phyloP scores from a whole-genome alignment of 2,113 vertebrate species.

The Sinosuthora webbiana region DNA sequence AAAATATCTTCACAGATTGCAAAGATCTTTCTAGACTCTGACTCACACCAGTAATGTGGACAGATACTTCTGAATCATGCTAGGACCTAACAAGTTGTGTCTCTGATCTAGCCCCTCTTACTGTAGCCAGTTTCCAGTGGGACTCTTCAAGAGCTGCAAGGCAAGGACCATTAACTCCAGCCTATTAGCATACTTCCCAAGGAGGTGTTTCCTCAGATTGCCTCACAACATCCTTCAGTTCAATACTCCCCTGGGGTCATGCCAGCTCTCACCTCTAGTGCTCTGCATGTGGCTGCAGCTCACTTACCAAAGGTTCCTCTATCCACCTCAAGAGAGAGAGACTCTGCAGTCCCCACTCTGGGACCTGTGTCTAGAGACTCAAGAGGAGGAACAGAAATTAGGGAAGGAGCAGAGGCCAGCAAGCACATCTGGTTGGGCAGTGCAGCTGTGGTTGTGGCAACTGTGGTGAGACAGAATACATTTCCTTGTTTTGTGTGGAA shows the following conservation, averaged over 20 bases:
- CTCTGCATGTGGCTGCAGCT: fast-evolving
- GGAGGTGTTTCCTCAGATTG: neutral
- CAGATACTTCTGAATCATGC: neutral
- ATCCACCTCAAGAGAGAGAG: neutral
- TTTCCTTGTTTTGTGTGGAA: neutral
- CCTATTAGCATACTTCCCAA: neutral
- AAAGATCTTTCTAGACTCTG: neutral
- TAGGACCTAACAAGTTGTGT: neutral
- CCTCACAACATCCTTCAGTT: fast-evolving
- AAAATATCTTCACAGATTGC: neutral
- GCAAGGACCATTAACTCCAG: neutral
- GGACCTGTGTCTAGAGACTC: neutral
- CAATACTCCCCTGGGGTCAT: neutral
- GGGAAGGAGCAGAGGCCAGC: neutral
- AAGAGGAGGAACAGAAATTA: neutral
- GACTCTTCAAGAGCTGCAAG: neutral
- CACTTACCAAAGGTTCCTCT: neutral
- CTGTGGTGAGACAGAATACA: neutral
- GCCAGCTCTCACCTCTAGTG: neutral
- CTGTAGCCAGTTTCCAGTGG: neutral
- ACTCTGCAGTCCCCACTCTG: neutral
- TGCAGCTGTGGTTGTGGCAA: neutral
- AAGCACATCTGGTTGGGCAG: neutral
- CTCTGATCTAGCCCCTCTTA: neutral
- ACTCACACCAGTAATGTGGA: neutral